A percentile compares a stretch with the other conserved stretches of the same genome.
These are phyloP conservation scores for Augochlorella aurata DNA, from an alignment of 2,888 invertebrate genomes.

Conservation along the genomic window DNA sequence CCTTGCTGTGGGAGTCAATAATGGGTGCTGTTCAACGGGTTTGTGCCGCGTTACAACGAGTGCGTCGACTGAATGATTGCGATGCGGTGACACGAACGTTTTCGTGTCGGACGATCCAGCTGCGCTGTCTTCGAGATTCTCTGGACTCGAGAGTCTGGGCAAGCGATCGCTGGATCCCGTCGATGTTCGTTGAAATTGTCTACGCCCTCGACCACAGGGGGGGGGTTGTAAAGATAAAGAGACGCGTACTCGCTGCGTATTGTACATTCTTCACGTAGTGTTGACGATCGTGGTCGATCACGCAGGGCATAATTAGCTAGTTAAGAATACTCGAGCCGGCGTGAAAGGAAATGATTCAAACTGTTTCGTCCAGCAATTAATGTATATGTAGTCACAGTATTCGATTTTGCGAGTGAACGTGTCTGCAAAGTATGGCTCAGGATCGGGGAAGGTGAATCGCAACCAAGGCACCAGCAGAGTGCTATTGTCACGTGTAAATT, in stretches of 20 bases:
- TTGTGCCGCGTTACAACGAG: neutral
- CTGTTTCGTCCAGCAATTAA: constrained; percentile 23
- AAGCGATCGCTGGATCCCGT: neutral
- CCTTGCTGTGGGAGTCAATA: constrained; percentile 53
- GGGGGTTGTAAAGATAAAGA: neutral
- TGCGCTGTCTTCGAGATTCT: constrained; percentile 17
- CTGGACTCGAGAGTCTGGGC: neutral
- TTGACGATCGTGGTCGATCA: constrained; percentile 10
- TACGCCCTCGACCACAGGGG: neutral
- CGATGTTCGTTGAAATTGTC: neutral
- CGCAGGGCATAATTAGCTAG: constrained; percentile 45
- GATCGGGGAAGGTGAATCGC: neutral
- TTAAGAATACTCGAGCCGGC: constrained; percentile 21
- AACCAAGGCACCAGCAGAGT: neutral
- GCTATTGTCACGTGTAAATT: constrained; percentile 44
- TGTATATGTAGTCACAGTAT: constrained; percentile 45
- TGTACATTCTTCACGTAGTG: constrained; percentile 27
- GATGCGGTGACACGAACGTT: neutral
- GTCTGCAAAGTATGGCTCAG: neutral
- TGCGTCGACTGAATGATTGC: neutral
- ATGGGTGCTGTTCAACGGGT: constrained; percentile 25
- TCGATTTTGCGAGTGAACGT: constrained; percentile 42
- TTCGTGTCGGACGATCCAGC: constrained; percentile 18
- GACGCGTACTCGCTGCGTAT: neutral
- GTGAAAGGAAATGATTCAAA: neutral